A percentile compares a stretch with the other conserved stretches of the same genome.
Evolutionary conservation across 2,113 vertebrate genomes (phyloP).

Genomic region (Raja brachyura): DNA sequence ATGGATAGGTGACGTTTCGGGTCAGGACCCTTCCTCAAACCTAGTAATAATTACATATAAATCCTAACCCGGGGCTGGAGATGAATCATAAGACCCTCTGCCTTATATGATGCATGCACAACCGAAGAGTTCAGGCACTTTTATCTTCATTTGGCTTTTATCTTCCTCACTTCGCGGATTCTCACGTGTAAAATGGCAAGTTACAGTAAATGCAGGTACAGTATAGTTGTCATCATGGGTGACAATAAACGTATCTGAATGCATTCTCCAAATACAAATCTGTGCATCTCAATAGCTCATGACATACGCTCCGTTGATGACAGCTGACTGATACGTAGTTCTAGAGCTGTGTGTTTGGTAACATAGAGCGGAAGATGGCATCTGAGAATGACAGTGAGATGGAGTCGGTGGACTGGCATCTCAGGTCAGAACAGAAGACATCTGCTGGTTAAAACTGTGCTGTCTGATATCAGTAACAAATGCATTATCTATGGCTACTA

Average conservation of each 20-base stretch:
- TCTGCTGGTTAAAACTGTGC: constrained; percentile 13
- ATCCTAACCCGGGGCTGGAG: background rate
- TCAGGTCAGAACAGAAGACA: background rate
- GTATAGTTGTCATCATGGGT: background rate
- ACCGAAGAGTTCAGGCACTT: background rate
- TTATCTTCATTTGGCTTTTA: too few relatives aligned
- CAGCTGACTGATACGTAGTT: constrained; percentile 1
- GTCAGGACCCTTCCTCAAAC: too few relatives aligned
- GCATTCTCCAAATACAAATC: constrained; percentile 25
- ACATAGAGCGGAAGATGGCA: background rate
- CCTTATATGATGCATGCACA: background rate
- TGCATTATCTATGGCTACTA: background rate
- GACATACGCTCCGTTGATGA: background rate
- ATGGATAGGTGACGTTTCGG: too few relatives aligned
- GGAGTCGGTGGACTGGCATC: background rate
- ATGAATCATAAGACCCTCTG: background rate
- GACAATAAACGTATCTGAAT: too few relatives aligned
- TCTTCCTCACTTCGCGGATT: background rate
- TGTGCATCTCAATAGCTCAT: constrained; percentile 10
- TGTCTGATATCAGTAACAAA: constrained; percentile 8
- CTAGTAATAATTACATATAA: too few relatives aligned
- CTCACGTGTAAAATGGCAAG: background rate
- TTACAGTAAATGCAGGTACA: background rate
- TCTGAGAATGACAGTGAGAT: constrained; percentile 1
- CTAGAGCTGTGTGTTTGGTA: background rate